phyloP scores from a whole-genome alignment of 2,888 invertebrate genomes.

The Amblyjoppa proteus region DNA sequence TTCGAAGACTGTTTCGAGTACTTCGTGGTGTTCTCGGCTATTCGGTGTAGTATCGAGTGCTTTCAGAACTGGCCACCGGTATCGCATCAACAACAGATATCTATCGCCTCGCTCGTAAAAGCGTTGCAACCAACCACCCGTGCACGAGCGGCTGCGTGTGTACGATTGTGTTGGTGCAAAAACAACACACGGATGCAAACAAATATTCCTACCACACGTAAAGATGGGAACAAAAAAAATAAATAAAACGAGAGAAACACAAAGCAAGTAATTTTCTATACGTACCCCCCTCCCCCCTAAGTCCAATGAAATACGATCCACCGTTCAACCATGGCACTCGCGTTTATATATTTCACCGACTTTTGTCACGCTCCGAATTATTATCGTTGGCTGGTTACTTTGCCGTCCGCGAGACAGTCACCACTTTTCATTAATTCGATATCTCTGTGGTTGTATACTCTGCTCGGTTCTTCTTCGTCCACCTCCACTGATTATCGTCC shows the following conservation, averaged over 20 bases:
- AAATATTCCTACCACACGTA: conserved; percentile 28
- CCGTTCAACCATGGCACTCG: conserved; percentile 79
- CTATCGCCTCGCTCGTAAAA: conserved; percentile 43
- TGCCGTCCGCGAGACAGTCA: conserved; percentile 1
- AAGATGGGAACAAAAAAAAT: conserved; percentile 1
- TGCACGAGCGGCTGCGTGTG: conserved; percentile 22
- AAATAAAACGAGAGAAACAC: conserved; percentile 8
- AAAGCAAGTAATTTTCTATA: conserved; percentile 37
- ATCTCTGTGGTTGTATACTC: conserved; percentile 43
- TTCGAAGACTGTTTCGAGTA: not conserved
- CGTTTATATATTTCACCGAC: conserved; percentile 14
- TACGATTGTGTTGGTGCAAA: conserved; percentile 4
- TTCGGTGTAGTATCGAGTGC: conserved; percentile 25
- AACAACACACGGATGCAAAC: conserved; percentile 39
- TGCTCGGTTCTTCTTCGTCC: conserved; percentile 55
- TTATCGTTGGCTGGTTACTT: not conserved
- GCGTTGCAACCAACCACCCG: conserved; percentile 35
- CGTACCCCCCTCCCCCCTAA: conserved; percentile 75
- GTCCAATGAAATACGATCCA: conserved; percentile 77
- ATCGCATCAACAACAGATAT: conserved; percentile 31
- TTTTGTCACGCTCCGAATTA: not conserved
- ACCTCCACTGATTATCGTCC: conserved; percentile 48
- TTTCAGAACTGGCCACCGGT: conserved; percentile 54
- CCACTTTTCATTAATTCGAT: conserved; percentile 48
- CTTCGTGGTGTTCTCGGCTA: not conserved